These are phyloP conservation scores for Petaurus breviceps DNA, from an alignment of 2,113 vertebrate species.

Conservation along the genomic window DNA sequence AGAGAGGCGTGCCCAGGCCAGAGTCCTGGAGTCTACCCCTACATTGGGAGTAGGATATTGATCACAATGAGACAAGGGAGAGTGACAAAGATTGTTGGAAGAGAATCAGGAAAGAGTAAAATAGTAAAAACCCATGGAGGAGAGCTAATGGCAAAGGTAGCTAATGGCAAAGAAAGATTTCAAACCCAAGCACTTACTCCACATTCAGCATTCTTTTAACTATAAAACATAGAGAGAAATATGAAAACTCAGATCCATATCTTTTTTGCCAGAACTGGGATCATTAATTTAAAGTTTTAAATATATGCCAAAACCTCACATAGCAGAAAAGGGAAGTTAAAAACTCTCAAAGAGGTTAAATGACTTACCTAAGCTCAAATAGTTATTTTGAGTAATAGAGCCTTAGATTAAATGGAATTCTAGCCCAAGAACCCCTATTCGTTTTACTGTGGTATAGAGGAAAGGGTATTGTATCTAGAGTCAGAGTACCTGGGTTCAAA, in stretches of 20 bases:
- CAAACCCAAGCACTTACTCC: not conserved
- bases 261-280: not conserved
- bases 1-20: not conserved
- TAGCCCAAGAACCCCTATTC: not conserved
- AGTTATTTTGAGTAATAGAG: not conserved
- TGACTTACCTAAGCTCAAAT: not conserved
- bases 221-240: not conserved
- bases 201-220: not conserved
- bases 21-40: not conserved
- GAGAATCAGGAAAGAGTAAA: not conserved
- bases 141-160: not conserved
- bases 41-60: not conserved
- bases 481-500: not conserved
- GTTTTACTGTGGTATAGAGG: not conserved
- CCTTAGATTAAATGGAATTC: not conserved
- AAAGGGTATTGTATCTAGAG: not conserved
- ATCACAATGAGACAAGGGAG: not conserved
- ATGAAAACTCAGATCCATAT: not conserved
- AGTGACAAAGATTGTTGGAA: no score
- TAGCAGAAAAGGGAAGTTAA: not conserved
- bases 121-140: not conserved
- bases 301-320: not conserved
- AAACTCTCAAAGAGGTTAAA: not conserved
- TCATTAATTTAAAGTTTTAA: not conserved
- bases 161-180: not conserved